phyloP scores from a whole-genome alignment of 2,888 invertebrate species.

The Drosophila hamatofila region DNA sequence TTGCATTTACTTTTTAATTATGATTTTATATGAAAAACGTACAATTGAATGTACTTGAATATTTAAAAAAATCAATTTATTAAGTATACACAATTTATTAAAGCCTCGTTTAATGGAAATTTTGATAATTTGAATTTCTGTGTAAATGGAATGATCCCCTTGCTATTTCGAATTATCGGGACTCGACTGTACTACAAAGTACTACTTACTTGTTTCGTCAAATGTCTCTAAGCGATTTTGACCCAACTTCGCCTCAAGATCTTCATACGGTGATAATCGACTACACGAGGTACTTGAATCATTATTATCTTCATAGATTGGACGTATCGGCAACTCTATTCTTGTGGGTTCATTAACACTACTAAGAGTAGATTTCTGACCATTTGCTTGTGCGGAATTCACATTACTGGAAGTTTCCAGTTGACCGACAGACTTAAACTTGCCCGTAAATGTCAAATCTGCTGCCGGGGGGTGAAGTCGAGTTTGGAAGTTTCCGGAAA shows the following conservation, averaged over 20 bases:
- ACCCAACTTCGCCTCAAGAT: slow-evolving; percentile 60
- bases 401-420: slow-evolving; percentile 31
- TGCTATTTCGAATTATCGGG: too few species aligned
- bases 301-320: slow-evolving; percentile 52
- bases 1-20: too few species aligned
- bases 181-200: slow-evolving; percentile 17
- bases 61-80: too few species aligned
- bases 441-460: slow-evolving; percentile 83
- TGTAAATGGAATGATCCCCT: too few species aligned
- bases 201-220: slow-evolving; percentile 44
- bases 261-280: slow-evolving; percentile 70
- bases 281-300: slow-evolving; percentile 82
- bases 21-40: too few species aligned
- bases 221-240: slow-evolving; percentile 43
- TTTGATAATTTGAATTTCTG: too few species aligned
- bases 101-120: too few species aligned
- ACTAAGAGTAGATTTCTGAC: slow-evolving; percentile 17
- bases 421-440: slow-evolving; percentile 76
- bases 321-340: slow-evolving; percentile 25
- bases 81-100: too few species aligned
- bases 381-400: slow-evolving; percentile 24
- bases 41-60: too few species aligned
- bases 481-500: slow-evolving; percentile 36
- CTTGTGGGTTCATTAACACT: slow-evolving; percentile 12
- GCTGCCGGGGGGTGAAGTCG: slow-evolving; percentile 47